A percentile compares a stretch with the other conserved stretches of the same genome.
phyloP scores from a whole-genome alignment of 2,113 vertebrate species.

The Rousettus leschenaultii region DNA sequence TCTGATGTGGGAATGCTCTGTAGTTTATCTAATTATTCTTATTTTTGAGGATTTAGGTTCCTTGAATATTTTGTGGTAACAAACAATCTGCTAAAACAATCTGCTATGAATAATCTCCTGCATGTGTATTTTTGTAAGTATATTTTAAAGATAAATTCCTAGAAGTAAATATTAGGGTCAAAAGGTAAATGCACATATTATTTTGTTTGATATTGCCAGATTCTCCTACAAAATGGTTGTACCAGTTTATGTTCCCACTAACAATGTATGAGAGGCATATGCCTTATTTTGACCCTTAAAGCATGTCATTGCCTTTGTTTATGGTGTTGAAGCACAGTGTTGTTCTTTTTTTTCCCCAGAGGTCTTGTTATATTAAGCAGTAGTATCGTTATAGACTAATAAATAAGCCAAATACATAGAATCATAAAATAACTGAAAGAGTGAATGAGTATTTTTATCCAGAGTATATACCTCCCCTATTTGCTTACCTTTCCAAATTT shows the following conservation, averaged over 20 bases:
- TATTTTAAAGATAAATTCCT: neutral
- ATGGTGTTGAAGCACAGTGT: neutral
- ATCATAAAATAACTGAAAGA: neutral
- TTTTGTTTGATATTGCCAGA: neutral
- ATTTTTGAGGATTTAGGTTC: neutral
- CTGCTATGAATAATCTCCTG: neutral
- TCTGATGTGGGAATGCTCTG: neutral
- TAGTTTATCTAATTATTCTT: neutral
- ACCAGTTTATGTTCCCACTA: neutral
- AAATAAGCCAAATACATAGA: neutral
- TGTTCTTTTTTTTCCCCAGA: neutral
- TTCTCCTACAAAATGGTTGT: neutral
- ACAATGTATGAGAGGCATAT: neutral
- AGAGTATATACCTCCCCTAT: neutral
- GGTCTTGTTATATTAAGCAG: neutral
- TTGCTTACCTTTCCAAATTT: neutral
- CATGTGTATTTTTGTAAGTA: neutral
- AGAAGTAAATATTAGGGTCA: neutral
- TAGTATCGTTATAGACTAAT: neutral
- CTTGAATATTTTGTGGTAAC: neutral
- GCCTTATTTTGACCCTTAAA: neutral
- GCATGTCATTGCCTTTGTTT: neutral
- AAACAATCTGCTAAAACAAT: neutral
- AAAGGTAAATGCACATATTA: neutral
- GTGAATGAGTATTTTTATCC: neutral